Conservation (phyloP, 2,797 vertebrate genomes). For the Eremophila alpestris region DNA sequence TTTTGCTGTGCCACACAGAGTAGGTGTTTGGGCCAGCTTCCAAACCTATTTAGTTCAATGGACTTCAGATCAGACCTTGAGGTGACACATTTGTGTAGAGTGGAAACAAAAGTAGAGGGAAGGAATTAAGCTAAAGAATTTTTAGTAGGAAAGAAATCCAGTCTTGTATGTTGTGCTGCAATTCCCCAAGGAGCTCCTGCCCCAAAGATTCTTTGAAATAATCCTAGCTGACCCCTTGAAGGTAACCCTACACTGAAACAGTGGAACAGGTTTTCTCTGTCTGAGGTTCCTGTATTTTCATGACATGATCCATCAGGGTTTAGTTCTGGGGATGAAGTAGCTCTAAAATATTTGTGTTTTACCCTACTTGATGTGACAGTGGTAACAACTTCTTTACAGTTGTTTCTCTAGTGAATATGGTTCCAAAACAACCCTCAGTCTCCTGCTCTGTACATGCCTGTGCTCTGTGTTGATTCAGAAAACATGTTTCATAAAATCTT, state of each 20-base stretch:
- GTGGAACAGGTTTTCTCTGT: background rate
- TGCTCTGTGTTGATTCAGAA: background rate
- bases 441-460: background rate
- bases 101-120: background rate
- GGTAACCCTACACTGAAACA: background rate
- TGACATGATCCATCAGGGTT: background rate
- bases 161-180: background rate
- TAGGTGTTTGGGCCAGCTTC: conserved; percentile 49
- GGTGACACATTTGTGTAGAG: background rate
- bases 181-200: background rate
- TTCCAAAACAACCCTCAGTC: background rate
- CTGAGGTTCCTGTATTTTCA: background rate
- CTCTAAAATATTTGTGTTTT: background rate
- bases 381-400: background rate
- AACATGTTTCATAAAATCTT: conserved; percentile 23
- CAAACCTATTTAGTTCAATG: conserved; percentile 18
- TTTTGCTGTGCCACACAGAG: background rate
- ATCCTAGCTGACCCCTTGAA: background rate
- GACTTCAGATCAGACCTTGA: conserved; percentile 37
- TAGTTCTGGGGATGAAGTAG: background rate
- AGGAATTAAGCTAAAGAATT: conserved; percentile 16
- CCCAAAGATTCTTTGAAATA: background rate
- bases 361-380: background rate
- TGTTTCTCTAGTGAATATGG: background rate
- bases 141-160: conserved; percentile 13